Percentiles rank a stretch among this genome's conserved stretches.
These are phyloP conservation scores for Thunnus albacares DNA, from an alignment of 2,797 vertebrate species.

Conservation along the genomic window DNA sequence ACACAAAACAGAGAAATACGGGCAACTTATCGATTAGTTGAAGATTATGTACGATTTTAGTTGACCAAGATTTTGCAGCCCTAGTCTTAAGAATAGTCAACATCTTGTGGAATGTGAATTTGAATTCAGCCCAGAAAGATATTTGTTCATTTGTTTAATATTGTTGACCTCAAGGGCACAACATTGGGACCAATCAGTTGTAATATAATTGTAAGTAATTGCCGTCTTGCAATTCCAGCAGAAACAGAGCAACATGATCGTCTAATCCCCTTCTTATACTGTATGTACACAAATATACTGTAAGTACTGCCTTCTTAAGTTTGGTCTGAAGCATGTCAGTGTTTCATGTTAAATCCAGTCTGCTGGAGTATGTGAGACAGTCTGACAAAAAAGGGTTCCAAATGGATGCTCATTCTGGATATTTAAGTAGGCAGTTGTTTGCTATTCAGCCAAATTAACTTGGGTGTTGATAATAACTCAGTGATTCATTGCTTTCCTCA, in stretches of 20 bases:
- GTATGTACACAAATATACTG: neutral
- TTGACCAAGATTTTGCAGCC: too few species aligned
- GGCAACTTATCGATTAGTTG: too few species aligned
- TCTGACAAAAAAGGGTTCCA: neutral
- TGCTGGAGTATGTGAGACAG: constrained; percentile 14
- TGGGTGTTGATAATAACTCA: constrained; percentile 27
- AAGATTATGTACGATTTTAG: too few species aligned
- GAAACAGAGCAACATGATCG: constrained; percentile 13
- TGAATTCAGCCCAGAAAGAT: constrained; percentile 4
- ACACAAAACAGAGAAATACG: too few species aligned
- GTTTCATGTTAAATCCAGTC: constrained; percentile 4
- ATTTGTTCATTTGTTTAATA: constrained; percentile 2
- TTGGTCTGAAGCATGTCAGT: neutral
- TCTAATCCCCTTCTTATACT: neutral
- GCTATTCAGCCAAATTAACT: constrained; percentile 33
- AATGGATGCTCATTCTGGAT: constrained; percentile 24
- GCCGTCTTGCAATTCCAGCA: constrained; percentile 13
- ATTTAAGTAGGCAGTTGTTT: constrained; percentile 41
- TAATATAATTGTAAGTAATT: constrained; percentile 37
- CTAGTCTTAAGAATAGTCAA: neutral
- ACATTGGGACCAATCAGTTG: constrained; percentile 8
- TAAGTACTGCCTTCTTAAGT: neutral
- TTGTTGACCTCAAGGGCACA: constrained; percentile 19
- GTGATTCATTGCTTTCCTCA: neutral
- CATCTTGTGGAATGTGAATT: constrained; percentile 13